Evolutionary conservation across 2,113 vertebrate species (phyloP), one percentile per base, ranked within the genome.

Genomic region (Melanocharis versteri): DNA sequence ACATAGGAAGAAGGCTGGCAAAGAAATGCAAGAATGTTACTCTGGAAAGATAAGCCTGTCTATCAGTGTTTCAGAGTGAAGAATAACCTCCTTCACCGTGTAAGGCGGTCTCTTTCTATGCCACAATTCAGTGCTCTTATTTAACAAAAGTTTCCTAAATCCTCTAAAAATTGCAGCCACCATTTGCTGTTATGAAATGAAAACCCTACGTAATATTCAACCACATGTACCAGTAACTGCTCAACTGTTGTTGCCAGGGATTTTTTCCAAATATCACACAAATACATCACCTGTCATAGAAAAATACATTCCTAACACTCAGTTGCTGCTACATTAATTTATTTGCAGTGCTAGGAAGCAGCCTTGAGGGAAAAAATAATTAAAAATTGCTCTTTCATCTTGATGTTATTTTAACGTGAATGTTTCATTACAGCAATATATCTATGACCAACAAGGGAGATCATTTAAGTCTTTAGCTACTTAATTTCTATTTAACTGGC

Each of bases 401-500:
- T 44, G 54, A 86, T 90, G 75, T 64, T 94, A 79, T 85, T 95
- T 93, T 76, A 96, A 83, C 0, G 0, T 68, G 22, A 66, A 60
- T 30, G 82, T 54, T 93, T 94, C 78, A 89, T 82, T 89, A 87
- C 42, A 64, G 28, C 44, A 87, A 53, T 65, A 8, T 26, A 77
- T 71, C 68, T 89, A 73, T 27, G 61, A 84, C 78, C 69, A 84
- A 64, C 20, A 9, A 79, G 45, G 50, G n/a, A 90, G 70, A 85
- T 37, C 5, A 44, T 79, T 85, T 83, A 76, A 71, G n/a, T 88
- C 70, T 90, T 87, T 40, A 90, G 71, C 45, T 88, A 85, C 62
- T 68, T 87, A 82, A 82, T 71, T 83, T 91, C 90, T 88, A 69
- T 61, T 94, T 92, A 88, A 95, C 72, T 30, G 28, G 90, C 54